A percentile compares a stretch with the other conserved stretches of the same genome.
phyloP scores from a whole-genome alignment of 1,140 invertebrate genomes.

The Zaprionus davidi region DNA sequence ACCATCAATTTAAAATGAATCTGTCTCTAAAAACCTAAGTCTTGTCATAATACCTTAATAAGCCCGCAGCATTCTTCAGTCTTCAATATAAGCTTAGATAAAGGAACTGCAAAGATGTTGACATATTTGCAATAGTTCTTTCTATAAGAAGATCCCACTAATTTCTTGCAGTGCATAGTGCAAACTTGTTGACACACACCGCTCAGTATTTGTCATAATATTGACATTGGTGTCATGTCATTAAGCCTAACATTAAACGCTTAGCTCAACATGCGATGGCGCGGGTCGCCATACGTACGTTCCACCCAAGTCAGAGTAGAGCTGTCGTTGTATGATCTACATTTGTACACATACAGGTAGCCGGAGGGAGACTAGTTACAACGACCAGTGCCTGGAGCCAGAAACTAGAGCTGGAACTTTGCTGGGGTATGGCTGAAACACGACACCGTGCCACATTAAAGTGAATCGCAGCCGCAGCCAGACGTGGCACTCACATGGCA shows the following conservation, averaged over 20 bases:
- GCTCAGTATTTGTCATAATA: constrained; percentile 66
- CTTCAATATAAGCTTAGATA: too few relatives aligned
- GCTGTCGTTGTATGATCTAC: constrained; percentile 17
- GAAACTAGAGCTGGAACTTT: constrained; percentile 6
- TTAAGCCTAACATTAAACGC: constrained; percentile 75
- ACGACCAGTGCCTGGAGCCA: neutral
- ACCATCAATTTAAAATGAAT: too few relatives aligned
- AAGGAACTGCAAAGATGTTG: neutral
- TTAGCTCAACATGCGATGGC: constrained; percentile 69
- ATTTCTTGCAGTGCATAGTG: constrained; percentile 41
- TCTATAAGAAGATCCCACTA: neutral
- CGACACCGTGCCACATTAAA: constrained; percentile 54
- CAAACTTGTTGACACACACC: constrained; percentile 74
- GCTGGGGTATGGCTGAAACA: constrained; percentile 43
- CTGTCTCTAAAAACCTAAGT: too few relatives aligned
- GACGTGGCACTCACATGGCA: constrained; percentile 25
- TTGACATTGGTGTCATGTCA: constrained; percentile 81
- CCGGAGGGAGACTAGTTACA: neutral
- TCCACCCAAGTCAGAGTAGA: constrained; percentile 26
- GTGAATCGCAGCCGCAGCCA: constrained; percentile 39
- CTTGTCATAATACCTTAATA: too few relatives aligned
- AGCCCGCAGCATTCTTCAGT: too few relatives aligned
- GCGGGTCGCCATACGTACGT: neutral
- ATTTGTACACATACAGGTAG: neutral
- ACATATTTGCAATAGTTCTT: too few relatives aligned